Evolutionary conservation across 1,140 invertebrate species (phyloP).

Genomic region (Orussus abietinus): DNA sequence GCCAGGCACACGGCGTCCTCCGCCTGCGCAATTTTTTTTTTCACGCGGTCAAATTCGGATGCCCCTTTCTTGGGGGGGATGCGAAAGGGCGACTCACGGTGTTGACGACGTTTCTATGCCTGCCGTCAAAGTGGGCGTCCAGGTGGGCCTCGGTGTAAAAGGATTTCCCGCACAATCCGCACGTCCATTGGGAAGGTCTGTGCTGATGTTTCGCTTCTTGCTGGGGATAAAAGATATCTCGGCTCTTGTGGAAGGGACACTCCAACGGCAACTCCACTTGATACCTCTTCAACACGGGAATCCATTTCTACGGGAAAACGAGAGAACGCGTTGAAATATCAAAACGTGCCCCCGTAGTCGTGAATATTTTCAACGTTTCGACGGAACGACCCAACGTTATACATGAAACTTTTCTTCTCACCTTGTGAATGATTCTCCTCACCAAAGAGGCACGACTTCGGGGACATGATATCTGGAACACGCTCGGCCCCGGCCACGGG

Average conservation of each 20-base stretch:
- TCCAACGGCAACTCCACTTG: slow-evolving; percentile 76
- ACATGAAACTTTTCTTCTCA: slow-evolving; percentile 30
- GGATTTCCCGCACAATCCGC: slow-evolving; percentile 86
- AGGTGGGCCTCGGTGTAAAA: slow-evolving; percentile 86
- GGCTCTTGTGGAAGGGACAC: slow-evolving; percentile 82
- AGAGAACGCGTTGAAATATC: neutral
- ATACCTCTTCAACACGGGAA: slow-evolving; percentile 81
- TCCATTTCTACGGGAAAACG: slow-evolving; percentile 67
- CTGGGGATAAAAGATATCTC: slow-evolving; percentile 83
- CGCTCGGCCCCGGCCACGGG: slow-evolving; percentile 80
- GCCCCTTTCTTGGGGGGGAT: no score
- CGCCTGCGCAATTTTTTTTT: no score
- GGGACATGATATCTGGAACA: slow-evolving; percentile 82
- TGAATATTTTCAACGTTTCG: slow-evolving; percentile 1
- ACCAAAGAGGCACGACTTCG: slow-evolving; percentile 86
- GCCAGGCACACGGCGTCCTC: slow-evolving; percentile 88
- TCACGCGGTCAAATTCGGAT: no score
- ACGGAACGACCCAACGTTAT: neutral
- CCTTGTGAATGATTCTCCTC: slow-evolving; percentile 80
- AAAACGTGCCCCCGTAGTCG: neutral
- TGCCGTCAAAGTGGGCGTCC: slow-evolving; percentile 86
- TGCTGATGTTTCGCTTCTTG: slow-evolving; percentile 78
- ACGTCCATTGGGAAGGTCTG: slow-evolving; percentile 84
- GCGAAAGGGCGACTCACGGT: no score
- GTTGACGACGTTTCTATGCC: slow-evolving; percentile 81